Evolutionary conservation across 2,113 vertebrate genomes (phyloP), one percentile per base, ranked within the genome.

Genomic region (Tachysurus fulvidraco): DNA sequence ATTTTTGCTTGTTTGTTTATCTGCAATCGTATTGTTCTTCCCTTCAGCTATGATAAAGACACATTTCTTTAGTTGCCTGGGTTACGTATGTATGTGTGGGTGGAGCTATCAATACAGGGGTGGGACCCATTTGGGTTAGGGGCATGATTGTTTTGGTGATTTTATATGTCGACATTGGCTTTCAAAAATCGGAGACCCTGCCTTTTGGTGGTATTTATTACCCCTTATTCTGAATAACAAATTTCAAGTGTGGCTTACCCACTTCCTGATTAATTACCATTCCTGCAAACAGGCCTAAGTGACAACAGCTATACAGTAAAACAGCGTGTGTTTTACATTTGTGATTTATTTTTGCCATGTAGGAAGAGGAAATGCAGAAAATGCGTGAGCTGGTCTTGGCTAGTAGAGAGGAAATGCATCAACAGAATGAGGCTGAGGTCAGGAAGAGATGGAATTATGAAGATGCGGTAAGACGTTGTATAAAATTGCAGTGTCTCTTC

Each of bases 381-480:
- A 94, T 97, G 57, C 93, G 94, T 74, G 96, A 96, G 52, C 89
- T 96, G 2, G 89, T 95, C 5, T 79, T 96, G 59, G 87, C 93
- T 46, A 91, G 89, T 59, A 93, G 95, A 73, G 95, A 97, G 36
- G 94, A 95, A 83, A 90, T 96, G 4, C 92, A 94, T 88, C 90
- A 94, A 13, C 93, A 95, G 64, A 97, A 96, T 0, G 96, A 96
- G 81, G 92, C 89, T 0, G 96, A 97, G 88, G 96, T 97, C 87
- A 92, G 95, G 73, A 96, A 96, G 76, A 94, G 96, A 30, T 96
- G 96, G 96, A 91, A 92, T 69, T 97, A 94, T 52, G 97, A 97
- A 91, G 96, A 96, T 0, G 93, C 94, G 86, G 97, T 97, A 87
- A 93, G 96, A 21, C 16, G 17, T 76, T 73, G 36, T 41, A 50